A percentile compares a stretch with the other conserved stretches of the same genome.
These are phyloP conservation scores for Tyria jacobaeae DNA, from an alignment of 2,888 invertebrate species.

Conservation along the genomic window DNA sequence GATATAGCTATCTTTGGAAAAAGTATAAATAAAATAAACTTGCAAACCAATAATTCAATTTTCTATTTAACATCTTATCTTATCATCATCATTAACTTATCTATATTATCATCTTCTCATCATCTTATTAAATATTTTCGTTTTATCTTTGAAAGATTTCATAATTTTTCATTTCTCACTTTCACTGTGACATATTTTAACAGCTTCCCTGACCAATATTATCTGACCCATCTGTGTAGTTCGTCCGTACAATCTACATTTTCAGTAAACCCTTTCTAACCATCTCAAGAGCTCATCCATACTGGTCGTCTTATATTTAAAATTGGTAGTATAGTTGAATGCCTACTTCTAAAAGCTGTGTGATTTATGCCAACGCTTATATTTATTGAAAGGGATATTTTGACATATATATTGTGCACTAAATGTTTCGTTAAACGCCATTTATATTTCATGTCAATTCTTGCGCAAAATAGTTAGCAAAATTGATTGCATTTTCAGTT, in stretches of 20 bases:
- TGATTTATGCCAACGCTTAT: conserved; percentile 9
- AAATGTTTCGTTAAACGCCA: neutral
- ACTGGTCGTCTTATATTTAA: conserved; percentile 26
- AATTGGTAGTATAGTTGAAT: conserved; percentile 19
- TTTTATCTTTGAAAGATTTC: neutral
- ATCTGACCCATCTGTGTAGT: conserved; percentile 32
- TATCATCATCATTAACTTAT: no score
- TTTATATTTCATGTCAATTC: neutral
- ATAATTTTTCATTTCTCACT: conserved; percentile 20
- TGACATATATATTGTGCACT: neutral
- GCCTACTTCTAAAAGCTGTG: conserved; percentile 11
- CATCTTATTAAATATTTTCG: no score
- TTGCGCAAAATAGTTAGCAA: neutral
- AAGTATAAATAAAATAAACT: no score
- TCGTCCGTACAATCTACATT: conserved; percentile 32
- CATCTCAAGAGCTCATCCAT: conserved; percentile 26
- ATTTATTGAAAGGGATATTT: conserved; percentile 7
- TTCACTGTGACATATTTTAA: conserved; percentile 48
- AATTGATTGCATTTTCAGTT: neutral
- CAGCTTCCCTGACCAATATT: conserved; percentile 46
- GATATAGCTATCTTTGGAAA: no score
- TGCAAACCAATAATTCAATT: no score
- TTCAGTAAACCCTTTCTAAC: conserved; percentile 21
- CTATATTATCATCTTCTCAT: no score
- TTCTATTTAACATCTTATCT: no score